Evolutionary conservation across 2,797 vertebrate genomes (phyloP), one percentile per base, ranked within the genome.

Genomic region (Cichlasoma orientale): DNA sequence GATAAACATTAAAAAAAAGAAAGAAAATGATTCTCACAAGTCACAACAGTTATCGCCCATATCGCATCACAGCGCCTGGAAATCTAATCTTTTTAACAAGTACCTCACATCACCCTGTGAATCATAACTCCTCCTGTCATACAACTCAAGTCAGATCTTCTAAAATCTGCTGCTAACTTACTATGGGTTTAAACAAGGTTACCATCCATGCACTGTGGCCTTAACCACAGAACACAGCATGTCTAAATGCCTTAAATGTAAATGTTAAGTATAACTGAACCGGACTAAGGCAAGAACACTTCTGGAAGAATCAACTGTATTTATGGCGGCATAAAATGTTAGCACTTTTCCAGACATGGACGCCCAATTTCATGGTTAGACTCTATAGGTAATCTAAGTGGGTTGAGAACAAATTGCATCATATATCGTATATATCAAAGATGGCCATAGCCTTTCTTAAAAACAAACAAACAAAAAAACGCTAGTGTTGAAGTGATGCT

Each of bases 1-100:
- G 52, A 66, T 76, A 58, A 81, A 85, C 54, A 68, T 85, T 27
- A 33, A 33, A 33, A 36, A 36, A 36, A 36, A 36, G 68, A 27
- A 66, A 33, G 3, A 41, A 41, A 41, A 44, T 13, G 19, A 73
- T 12, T 33, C 7, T 10, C 7, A 56, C 29, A 72, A 58, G 56
- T 52, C 52, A 31, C 50, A 56, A 19, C 16, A 16, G 74, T 68
- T 41, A 59, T 27, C 31, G 33, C 23, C 21, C 3, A 4, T 23
- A 47, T 78, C 7, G 6, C 13, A 25, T 68, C 47, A 54, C 44
- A 21, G 19, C 10, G 21, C 56, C n/a, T 16, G n/a, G 19, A 19
- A 86, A 80, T 21, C 13, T 14, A 8, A 75, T 77, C 9, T 55
- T 47, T 58, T 55, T 55, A 73, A 73, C 25, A 54, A 41, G 47